These are phyloP conservation scores for Itoplectis maculator DNA, from an alignment of 2,888 invertebrate genomes.

Conservation along the genomic window DNA sequence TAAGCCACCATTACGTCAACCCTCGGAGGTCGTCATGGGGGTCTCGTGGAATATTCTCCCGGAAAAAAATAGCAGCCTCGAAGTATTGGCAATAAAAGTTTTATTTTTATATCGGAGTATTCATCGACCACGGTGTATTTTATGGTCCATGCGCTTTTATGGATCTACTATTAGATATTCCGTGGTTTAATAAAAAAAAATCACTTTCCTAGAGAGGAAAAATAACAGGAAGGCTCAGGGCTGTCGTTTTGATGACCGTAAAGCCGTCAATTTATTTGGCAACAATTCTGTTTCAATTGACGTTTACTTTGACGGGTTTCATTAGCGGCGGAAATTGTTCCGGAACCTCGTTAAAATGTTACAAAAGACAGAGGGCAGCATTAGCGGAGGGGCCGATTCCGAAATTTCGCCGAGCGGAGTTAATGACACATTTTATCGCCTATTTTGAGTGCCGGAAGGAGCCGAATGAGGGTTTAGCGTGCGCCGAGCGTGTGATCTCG, in stretches of 20 bases:
- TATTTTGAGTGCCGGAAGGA: not conserved
- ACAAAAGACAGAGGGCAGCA: not conserved
- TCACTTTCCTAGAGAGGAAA: not conserved
- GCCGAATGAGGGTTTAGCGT: not conserved
- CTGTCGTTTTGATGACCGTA: not conserved
- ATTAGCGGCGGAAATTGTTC: not conserved
- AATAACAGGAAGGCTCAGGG: too few relatives aligned
- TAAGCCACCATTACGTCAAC: not conserved
- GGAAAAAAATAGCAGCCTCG: not conserved
- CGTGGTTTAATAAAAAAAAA: not conserved
- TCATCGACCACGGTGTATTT: not conserved
- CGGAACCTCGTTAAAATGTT: constrained; percentile 1
- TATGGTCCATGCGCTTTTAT: not conserved
- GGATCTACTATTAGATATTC: not conserved
- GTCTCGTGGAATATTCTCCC: not conserved
- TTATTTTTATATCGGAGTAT: not conserved
- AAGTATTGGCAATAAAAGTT: constrained; percentile 1
- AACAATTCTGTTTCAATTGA: not conserved
- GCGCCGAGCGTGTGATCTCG: not conserved
- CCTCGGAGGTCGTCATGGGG: not conserved
- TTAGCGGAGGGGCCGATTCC: not conserved
- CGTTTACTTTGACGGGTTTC: not conserved
- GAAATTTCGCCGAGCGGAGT: constrained; percentile 5
- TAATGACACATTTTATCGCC: not conserved
- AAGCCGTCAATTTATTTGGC: not conserved